Evolutionary conservation across 2,113 vertebrate species (phyloP), one percentile per base, ranked within the genome.

Genomic region (Drymodes brunneopygia): DNA sequence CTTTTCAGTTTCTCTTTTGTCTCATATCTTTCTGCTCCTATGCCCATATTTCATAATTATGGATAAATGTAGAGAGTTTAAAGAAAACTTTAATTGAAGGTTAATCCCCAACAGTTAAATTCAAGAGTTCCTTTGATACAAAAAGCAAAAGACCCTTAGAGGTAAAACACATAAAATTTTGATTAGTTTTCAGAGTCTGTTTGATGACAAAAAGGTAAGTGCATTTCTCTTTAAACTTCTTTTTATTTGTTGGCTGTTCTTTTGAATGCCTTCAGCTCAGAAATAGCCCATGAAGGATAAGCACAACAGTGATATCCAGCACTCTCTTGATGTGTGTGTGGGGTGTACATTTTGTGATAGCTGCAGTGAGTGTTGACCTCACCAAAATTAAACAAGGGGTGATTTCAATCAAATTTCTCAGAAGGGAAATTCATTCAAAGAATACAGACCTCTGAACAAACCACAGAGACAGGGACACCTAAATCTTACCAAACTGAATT

Each of bases 11-110:
- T 81, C 29, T 70, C 42, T 93, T 93, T 86, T 90, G 31, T 73
- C 33, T 84, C 2, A 1, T 81, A 57, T 67, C 73, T 94, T 92
- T 78, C 28, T 64, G 9, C 21, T 45, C 10, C 9, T 81, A 23
- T 61, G 53, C 5, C 24, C n/a, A 16, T 2, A 11, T 29, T 92
- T 94, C 36, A 74, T 86, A 92, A 90, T 88, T 81, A 60, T 10
- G 11, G 33, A 28, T 88, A 95, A 96, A 92, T 82, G 74, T 2
- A 85, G 28, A 62, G 18, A 60, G 9, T 81, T 75, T 84, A 88
- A 93, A 94, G 69, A 71, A 90, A 96, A 77, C 11, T 14, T 51
- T 94, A 95, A 92, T 48, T 82, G 80, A 95, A 92, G 83, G 60
- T 85, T 66, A 94, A 82, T 81, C 45, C 38, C 33, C 42, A 90